A percentile compares a stretch with the other conserved stretches of the same genome.
These are phyloP conservation scores for Meliscaeva auricollis DNA, from an alignment of 2,888 invertebrate species.

Conservation along the genomic window DNA sequence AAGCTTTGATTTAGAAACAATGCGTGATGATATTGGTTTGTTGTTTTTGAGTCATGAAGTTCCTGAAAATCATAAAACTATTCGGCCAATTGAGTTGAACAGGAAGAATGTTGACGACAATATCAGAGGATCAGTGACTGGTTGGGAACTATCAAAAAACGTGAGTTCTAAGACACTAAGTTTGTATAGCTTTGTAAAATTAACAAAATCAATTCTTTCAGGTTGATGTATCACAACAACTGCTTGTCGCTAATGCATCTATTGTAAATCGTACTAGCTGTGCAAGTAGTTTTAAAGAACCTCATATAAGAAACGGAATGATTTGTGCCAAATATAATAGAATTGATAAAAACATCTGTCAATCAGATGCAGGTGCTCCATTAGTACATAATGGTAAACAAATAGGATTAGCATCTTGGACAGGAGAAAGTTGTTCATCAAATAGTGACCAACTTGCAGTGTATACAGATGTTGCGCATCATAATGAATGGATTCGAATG, in stretches of 20 bases:
- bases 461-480: conserved; percentile 69
- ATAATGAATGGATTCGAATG: conserved; percentile 78
- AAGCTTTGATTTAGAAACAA: conserved; percentile 63
- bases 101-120: background rate
- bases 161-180: conserved; percentile 12
- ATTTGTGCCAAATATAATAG: conserved; percentile 42
- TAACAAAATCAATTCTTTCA: background rate
- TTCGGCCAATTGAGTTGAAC: conserved; percentile 79
- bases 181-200: too few relatives aligned
- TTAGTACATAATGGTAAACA: conserved; percentile 49
- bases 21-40: conserved; percentile 79
- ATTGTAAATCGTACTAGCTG: conserved; percentile 40
- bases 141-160: conserved; percentile 48
- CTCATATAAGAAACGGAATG: conserved; percentile 41
- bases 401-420: conserved; percentile 57
- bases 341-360: conserved; percentile 31
- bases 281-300: conserved; percentile 31
- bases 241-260: conserved; percentile 49
- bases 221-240: conserved; percentile 52
- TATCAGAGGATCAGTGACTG: conserved; percentile 47
- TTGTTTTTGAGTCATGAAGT: conserved; percentile 81
- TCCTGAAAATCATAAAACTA: conserved; percentile 74
- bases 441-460: conserved; percentile 65
- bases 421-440: conserved; percentile 30
- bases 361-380: conserved; percentile 57